Evolutionary conservation across 1,140 invertebrate genomes (phyloP).

Genomic region (Sitobion miscanthi): DNA sequence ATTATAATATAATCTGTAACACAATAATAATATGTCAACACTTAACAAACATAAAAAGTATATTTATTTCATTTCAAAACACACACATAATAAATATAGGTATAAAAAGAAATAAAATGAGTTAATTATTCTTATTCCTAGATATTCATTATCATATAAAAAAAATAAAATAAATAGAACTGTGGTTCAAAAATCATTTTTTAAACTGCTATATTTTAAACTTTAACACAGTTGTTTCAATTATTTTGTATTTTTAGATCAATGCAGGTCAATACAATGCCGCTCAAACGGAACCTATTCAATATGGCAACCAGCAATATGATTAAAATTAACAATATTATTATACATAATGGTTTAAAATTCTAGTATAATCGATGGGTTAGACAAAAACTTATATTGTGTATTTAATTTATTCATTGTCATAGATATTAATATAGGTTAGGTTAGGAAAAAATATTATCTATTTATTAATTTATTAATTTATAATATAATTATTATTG

Average conservation of each 20-base stretch:
- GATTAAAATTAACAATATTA: neutral
- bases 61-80: too few species aligned
- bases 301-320: slow-evolving; percentile 38
- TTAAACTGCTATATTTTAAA: neutral
- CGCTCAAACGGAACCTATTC: neutral
- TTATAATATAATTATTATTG: neutral
- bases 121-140: too few species aligned
- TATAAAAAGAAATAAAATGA: too few species aligned
- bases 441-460: neutral
- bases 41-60: too few species aligned
- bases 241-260: neutral
- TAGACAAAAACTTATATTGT: neutral
- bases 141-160: too few species aligned
- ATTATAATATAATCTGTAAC: too few species aligned
- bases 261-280: neutral
- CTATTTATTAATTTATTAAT: neutral
- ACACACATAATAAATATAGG: neutral
- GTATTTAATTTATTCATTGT: neutral
- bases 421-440: neutral
- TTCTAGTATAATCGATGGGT: neutral
- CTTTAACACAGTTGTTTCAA: neutral
- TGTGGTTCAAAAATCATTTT: neutral
- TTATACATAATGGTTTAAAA: neutral
- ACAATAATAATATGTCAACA: too few species aligned
- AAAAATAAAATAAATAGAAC: neutral